These are phyloP conservation scores for Digitonthophagus gazella DNA, from an alignment of 2,888 invertebrate species.

Conservation along the genomic window DNA sequence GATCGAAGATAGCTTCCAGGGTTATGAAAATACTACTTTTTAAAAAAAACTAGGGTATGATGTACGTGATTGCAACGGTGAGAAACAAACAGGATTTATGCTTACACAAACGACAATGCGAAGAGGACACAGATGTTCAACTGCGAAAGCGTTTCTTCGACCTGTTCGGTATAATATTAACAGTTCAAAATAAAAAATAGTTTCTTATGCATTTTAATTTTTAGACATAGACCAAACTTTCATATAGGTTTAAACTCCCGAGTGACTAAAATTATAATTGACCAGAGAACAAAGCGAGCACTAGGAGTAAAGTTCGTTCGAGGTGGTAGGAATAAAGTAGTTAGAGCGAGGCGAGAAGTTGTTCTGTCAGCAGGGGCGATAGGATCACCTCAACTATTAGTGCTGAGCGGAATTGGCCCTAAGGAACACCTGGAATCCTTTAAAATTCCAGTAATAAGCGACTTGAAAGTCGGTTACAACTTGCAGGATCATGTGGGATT, in stretches of 20 bases:
- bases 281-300: constrained; percentile 66
- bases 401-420: constrained; percentile 88
- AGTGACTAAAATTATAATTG: constrained; percentile 65
- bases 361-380: constrained; percentile 86
- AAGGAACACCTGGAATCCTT: constrained; percentile 70
- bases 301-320: constrained; percentile 74
- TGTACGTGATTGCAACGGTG: constrained; percentile 79
- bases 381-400: constrained; percentile 83
- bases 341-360: constrained; percentile 75
- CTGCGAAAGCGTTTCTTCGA: constrained; percentile 82
- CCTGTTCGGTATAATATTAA: constrained; percentile 59
- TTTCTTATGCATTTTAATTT: neutral
- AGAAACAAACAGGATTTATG: constrained; percentile 83
- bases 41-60: constrained; percentile 71
- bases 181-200: neutral
- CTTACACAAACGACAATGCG: constrained; percentile 75
- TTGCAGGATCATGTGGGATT: constrained; percentile 87
- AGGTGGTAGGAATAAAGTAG: constrained; percentile 62
- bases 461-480: constrained; percentile 75
- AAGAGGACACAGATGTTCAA: constrained; percentile 81
- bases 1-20: too few species aligned
- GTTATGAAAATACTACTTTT: too few species aligned
- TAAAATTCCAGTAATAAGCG: constrained; percentile 70
- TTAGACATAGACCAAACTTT: constrained; percentile 66
- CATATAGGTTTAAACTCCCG: constrained; percentile 78